Evolutionary conservation across 2,888 invertebrate genomes (phyloP).

Genomic region (Panzeria rudis): DNA sequence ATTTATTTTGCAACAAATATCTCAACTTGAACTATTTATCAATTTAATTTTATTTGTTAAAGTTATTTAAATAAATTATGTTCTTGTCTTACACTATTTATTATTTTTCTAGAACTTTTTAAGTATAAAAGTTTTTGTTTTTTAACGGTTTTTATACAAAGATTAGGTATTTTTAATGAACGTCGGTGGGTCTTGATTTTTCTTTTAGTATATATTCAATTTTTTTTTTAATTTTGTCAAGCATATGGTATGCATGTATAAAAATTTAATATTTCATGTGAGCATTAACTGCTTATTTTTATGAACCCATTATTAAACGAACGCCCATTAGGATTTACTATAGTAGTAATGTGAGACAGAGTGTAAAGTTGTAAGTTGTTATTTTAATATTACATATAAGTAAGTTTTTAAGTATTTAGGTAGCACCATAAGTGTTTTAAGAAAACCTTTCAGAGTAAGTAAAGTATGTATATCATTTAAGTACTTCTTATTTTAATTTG

Average conservation of each 20-base stretch:
- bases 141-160: constrained; percentile 1
- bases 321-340: constrained; percentile 32
- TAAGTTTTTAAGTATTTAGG: constrained; percentile 46
- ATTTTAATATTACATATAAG: neutral
- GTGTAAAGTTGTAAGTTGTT: constrained; percentile 14
- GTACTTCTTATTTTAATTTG: constrained; percentile 7
- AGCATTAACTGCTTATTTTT: neutral
- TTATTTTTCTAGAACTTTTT: neutral
- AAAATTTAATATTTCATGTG: constrained; percentile 39
- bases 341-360: neutral
- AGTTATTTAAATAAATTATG: constrained; percentile 4
- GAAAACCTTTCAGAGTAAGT: constrained; percentile 65
- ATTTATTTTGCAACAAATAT: constrained; percentile 63
- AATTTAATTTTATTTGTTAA: constrained; percentile 55
- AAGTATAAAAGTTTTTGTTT: constrained; percentile 39
- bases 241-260: constrained; percentile 13
- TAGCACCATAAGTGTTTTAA: constrained; percentile 68
- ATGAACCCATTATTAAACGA: constrained; percentile 45
- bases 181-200: constrained; percentile 65
- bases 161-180: constrained; percentile 46
- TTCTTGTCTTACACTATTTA: constrained; percentile 1
- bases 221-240: neutral
- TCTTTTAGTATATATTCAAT: neutral
- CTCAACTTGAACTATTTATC: constrained; percentile 66
- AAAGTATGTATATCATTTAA: neutral